Base-by-base conservation (phyloP, 2,797 vertebrate species). In the Enteromius treurensis region DNA sequence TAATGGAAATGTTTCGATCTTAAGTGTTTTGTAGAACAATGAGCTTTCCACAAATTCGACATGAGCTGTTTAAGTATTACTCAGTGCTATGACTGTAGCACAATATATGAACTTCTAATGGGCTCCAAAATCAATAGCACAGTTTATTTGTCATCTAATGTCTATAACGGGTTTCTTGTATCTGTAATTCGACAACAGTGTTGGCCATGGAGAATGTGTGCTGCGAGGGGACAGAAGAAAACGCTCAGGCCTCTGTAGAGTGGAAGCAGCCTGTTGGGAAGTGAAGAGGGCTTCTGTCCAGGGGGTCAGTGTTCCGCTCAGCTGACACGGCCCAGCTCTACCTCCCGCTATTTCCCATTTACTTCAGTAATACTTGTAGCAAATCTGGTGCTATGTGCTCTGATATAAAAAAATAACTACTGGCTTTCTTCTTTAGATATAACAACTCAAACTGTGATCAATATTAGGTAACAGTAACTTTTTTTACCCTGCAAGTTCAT, bases 111-210 rank as follows among this genome's bases (percentile, higher is more conserved):
- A 76, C 60, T 74, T 75, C 34, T 65, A 82, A 76, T 76, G 60
- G 47, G 62, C 23, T 55, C 23, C 21, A 82, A 58, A 82, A 82
- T 82, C 73, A 77, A 69, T 77, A 77, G 17, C 34, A 68, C 62
- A 47, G 26, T 76, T 77, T 77, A 82, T 77, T 77, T 78, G 34
- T 60, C 65, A n/a, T 55, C 67, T 60, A 83, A 77, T 70, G 26
- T 26, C 32, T 58, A 29, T 68, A 77, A 58, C 3, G 0, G 40
- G 3, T 51, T 49, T 78, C 14, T 60, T 78, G 40, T 26, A 62
- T 70, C 70, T 60, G 42, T 69, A 45, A 77, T 40, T 71, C 32
- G 67, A 49, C 26, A 37, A 34, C 15, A 83, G 5, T 83, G 26
- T 49, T 49, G 65, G 13, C 23, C 53, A 60, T 5, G 47, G 49